Conservation (phyloP, 1,140 invertebrate species). For the Ctenoplectra terminalis region DNA sequence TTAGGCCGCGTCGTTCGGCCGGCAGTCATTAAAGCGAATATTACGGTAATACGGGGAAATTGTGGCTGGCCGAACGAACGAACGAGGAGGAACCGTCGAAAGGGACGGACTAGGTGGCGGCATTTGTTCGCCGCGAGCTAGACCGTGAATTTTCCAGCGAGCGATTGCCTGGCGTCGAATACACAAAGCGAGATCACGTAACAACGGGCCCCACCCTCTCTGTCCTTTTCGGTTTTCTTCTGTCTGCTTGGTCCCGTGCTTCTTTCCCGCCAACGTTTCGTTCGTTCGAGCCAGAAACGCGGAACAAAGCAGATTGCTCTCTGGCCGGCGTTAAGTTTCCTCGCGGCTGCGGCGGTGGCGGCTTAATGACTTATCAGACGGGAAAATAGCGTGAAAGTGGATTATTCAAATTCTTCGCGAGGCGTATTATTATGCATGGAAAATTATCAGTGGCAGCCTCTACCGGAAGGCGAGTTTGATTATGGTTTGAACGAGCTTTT, state of each 20-base stretch:
- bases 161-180: constrained; percentile 55
- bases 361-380: constrained; percentile 55
- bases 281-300: neutral
- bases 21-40: constrained; percentile 59
- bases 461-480: constrained; percentile 30
- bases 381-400: constrained; percentile 56
- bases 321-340: constrained; percentile 32
- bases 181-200: constrained; percentile 59
- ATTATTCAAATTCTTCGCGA: constrained; percentile 55
- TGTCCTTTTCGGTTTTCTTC: neutral
- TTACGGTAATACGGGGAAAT: constrained; percentile 65
- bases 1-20: constrained; percentile 18
- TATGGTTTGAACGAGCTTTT: constrained; percentile 20
- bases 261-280: constrained; percentile 9
- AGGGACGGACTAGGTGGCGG: constrained; percentile 18
- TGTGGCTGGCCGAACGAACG: constrained; percentile 34
- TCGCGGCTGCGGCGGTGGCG: constrained; percentile 11
- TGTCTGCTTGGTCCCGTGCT: neutral
- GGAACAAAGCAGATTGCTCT: constrained; percentile 40
- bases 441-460: constrained; percentile 42
- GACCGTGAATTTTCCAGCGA: constrained; percentile 71
- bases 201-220: neutral
- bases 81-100: constrained; percentile 9
- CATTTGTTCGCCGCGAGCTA: constrained; percentile 26
- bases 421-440: constrained; percentile 53